These are phyloP conservation scores for Pseudopipra pipra DNA, from an alignment of 2,113 vertebrate genomes.

Conservation along the genomic window DNA sequence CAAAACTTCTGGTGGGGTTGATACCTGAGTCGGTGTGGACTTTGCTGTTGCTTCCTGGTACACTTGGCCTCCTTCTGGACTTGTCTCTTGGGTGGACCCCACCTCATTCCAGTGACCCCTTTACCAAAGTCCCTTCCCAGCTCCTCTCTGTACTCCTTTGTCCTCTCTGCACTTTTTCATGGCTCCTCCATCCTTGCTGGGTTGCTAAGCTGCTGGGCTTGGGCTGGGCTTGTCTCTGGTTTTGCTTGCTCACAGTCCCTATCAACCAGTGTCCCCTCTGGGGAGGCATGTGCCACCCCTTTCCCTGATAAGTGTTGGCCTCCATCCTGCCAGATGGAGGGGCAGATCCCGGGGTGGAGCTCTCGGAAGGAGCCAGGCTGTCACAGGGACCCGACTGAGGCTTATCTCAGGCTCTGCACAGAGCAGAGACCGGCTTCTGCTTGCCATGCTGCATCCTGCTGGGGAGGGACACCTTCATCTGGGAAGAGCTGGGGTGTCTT, in stretches of 20 bases:
- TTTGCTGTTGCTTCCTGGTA: neutral
- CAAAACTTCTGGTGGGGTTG: neutral
- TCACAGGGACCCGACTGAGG: accelerated
- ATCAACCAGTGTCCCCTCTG: accelerated
- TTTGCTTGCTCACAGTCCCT: neutral
- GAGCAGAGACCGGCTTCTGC: accelerated
- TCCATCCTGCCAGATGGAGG: accelerated
- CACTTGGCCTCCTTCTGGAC: neutral
- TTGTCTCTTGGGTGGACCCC: neutral
- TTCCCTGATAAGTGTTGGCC: neutral
- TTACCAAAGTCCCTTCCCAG: neutral
- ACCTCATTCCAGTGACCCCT: neutral
- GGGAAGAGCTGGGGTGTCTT: neutral
- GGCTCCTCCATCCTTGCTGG: neutral
- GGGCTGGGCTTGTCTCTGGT: accelerated
- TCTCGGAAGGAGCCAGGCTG: neutral
- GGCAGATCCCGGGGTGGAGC: neutral
- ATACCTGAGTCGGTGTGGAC: neutral
- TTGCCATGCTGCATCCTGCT: accelerated
- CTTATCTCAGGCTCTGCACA: neutral
- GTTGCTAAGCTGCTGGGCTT: accelerated
- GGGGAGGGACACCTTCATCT: neutral
- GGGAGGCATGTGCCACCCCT: accelerated
- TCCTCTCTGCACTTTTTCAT: neutral
- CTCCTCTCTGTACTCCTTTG: neutral